Evolutionary conservation across 1,140 invertebrate genomes (phyloP).

Genomic region (Forficula auricularia): DNA sequence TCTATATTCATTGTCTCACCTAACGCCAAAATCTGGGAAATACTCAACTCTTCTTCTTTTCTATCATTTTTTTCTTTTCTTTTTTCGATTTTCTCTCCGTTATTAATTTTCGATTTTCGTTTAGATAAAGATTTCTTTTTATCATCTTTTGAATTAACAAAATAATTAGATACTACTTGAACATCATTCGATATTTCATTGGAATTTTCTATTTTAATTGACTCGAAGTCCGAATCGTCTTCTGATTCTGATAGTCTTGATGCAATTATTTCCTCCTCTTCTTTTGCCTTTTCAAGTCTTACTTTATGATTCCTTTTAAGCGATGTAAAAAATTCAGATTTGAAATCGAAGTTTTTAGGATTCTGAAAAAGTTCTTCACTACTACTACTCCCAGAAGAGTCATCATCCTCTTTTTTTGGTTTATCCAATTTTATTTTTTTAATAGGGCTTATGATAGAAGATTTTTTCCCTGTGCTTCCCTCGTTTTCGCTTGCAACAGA

Average conservation of each 20-base stretch:
- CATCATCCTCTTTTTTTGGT: too few relatives aligned
- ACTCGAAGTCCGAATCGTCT: slow-evolving; percentile 21
- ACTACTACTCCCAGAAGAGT: neutral
- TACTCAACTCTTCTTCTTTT: slow-evolving; percentile 14
- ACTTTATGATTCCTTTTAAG: slow-evolving; percentile 5
- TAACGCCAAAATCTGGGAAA: slow-evolving; percentile 26
- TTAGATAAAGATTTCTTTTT: slow-evolving; percentile 19
- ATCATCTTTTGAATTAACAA: slow-evolving; percentile 18
- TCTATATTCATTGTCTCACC: slow-evolving; percentile 21
- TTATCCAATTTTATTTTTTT: too few relatives aligned
- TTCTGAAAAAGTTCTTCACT: slow-evolving; percentile 3
- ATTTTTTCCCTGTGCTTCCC: too few relatives aligned
- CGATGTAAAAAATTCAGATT: slow-evolving; percentile 5
- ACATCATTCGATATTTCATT: neutral
- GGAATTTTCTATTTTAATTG: slow-evolving; percentile 16
- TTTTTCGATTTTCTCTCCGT: too few relatives aligned
- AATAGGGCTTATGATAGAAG: too few relatives aligned
- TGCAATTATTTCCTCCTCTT: slow-evolving; percentile 21
- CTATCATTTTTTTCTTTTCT: slow-evolving; percentile 10
- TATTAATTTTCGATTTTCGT: slow-evolving; percentile 8
- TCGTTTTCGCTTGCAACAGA: too few relatives aligned
- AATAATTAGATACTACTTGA: neutral
- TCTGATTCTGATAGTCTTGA: slow-evolving; percentile 11
- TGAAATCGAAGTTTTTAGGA: neutral
- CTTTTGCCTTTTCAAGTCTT: slow-evolving; percentile 16